These are phyloP conservation scores for Poecilia wingei DNA, from an alignment of 2,797 vertebrate species.

Conservation along the genomic window DNA sequence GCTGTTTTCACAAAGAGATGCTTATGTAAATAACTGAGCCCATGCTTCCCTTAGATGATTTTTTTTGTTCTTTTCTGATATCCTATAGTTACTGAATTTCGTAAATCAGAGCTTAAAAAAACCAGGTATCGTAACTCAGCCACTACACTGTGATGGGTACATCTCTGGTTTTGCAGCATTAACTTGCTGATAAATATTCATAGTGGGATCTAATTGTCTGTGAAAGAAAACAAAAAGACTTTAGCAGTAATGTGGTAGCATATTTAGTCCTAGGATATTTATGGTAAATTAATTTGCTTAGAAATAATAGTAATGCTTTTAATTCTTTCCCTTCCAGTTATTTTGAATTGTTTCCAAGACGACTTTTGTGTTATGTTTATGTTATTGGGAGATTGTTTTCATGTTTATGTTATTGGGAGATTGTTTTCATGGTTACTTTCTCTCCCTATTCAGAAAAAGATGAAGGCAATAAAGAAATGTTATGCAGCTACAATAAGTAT, in stretches of 20 bases:
- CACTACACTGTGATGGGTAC: background rate
- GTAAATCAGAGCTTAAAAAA: background rate
- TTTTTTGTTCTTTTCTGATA: slow-evolving; percentile 25
- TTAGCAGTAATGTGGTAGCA: too few relatives aligned
- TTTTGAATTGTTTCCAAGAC: background rate
- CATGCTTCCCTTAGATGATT: slow-evolving; percentile 6
- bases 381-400: background rate
- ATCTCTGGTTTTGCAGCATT: background rate
- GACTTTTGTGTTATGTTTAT: background rate
- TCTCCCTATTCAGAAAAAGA: background rate
- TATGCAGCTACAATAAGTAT: background rate
- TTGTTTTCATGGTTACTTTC: background rate
- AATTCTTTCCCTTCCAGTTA: background rate
- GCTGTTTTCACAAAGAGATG: slow-evolving; percentile 26
- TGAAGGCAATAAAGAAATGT: background rate
- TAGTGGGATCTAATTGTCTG: background rate
- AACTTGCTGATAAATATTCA: background rate
- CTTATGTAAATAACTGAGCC: slow-evolving; percentile 56
- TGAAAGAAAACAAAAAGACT: too few relatives aligned
- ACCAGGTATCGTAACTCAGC: background rate
- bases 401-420: background rate
- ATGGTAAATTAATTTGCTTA: background rate
- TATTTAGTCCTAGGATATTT: background rate
- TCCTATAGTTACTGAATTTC: background rate
- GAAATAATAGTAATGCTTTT: background rate